These are phyloP conservation scores for Dendrolimus kikuchii DNA, from an alignment of 1,140 invertebrate genomes.

Conservation along the genomic window DNA sequence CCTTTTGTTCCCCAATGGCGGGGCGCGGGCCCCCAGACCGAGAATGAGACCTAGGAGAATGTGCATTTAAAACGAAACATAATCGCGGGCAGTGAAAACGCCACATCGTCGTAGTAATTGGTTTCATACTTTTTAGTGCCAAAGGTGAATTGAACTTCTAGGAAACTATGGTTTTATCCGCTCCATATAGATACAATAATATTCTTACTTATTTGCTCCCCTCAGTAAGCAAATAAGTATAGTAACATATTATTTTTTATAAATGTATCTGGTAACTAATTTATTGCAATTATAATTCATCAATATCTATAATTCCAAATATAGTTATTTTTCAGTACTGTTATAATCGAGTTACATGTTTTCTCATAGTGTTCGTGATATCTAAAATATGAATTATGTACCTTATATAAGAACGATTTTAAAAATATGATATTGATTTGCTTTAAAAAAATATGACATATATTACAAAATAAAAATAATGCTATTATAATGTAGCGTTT, in stretches of 20 bases:
- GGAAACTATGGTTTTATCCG: neutral
- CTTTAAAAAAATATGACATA: conserved; percentile 3
- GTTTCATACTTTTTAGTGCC: conserved; percentile 22
- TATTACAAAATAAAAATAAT: conserved; percentile 8
- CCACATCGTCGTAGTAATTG: conserved; percentile 14
- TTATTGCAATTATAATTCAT: no score
- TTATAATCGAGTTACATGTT: no score
- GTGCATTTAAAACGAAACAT: conserved; percentile 49
- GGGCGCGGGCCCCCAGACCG: conserved; percentile 21
- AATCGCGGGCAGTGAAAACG: conserved; percentile 41
- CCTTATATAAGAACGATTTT: neutral
- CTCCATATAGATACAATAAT: no score
- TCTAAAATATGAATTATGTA: no score
- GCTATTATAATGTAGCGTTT: conserved; percentile 37
- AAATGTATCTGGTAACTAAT: no score
- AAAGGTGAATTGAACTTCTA: conserved; percentile 15
- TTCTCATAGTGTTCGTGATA: no score
- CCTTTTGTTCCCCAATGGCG: neutral
- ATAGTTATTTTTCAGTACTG: no score
- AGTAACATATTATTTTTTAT: no score
- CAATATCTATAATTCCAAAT: no score
- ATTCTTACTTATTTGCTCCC: no score
- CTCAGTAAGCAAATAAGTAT: no score
- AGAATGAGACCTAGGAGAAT: conserved; percentile 36
- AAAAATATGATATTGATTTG: conserved; percentile 6